Evolutionary conservation across 35 echinoderm and acorn worm genomes (phyloP).

Genomic region (Heliocidaris erythrogramma): DNA sequence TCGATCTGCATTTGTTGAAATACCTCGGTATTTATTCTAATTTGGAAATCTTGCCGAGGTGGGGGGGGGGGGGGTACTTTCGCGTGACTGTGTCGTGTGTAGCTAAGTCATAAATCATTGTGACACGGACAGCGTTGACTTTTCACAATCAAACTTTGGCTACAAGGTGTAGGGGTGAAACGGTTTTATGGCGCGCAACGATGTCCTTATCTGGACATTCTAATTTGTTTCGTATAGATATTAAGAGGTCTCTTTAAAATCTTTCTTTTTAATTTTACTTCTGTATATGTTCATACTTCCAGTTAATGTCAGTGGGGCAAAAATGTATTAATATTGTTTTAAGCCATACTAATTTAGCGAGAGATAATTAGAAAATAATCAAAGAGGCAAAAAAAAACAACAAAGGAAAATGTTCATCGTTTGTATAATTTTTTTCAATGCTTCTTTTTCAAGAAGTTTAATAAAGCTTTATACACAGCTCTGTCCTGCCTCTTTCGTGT

Average conservation of each 20-base stretch:
- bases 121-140: background rate
- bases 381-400: no score
- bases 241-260: background rate
- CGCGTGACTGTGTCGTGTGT: background rate
- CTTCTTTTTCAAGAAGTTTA: no score
- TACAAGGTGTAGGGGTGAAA: background rate
- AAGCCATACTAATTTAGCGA: no score
- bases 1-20: background rate
- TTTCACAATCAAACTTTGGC: background rate
- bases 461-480: no score
- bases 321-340: no score
- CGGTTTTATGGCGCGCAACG: background rate
- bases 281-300: background rate
- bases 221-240: background rate
- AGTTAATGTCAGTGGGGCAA: no score
- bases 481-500: no score
- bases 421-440: no score
- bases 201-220: background rate
- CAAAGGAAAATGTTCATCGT: no score
- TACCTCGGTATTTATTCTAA: background rate
- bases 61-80: background rate
- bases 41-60: background rate
- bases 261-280: background rate
- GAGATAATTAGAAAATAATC: no score
- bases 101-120: conserved; percentile 2